A percentile compares a stretch with the other conserved stretches of the same genome.
Evolutionary conservation across 2,888 invertebrate genomes (phyloP).

Genomic region (Acronicta aceris): DNA sequence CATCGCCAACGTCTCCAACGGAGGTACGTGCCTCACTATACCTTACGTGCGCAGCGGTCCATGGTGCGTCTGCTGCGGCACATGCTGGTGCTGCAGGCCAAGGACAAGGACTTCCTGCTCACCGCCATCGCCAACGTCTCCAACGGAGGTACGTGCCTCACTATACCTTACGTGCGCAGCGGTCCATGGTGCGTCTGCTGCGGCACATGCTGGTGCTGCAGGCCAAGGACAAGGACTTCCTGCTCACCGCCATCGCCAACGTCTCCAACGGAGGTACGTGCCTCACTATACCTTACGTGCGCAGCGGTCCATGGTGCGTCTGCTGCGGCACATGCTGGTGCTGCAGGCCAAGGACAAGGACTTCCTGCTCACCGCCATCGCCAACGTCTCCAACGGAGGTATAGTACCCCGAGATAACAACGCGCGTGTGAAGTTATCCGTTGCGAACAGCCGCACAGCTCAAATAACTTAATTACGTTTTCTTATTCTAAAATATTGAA

Average conservation of each 20-base stretch:
- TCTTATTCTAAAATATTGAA: too few species aligned
- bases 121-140: slow-evolving; percentile 90
- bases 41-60: too few species aligned
- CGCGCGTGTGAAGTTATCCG: too few species aligned
- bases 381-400: slow-evolving; percentile 90
- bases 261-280: slow-evolving; percentile 89
- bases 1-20: slow-evolving; percentile 90
- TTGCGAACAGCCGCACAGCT: too few species aligned
- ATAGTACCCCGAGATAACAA: too few species aligned
- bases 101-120: slow-evolving; percentile 92
- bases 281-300: neutral
- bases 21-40: slow-evolving; percentile 75
- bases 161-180: too few species aligned
- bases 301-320: too few species aligned
- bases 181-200: too few species aligned
- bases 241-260: slow-evolving; percentile 90
- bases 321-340: slow-evolving; percentile 91
- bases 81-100: slow-evolving; percentile 91
- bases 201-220: slow-evolving; percentile 91
- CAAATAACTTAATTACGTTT: too few species aligned
- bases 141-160: slow-evolving; percentile 84
- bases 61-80: slow-evolving; percentile 90
- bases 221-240: slow-evolving; percentile 92
- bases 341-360: slow-evolving; percentile 92
- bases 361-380: slow-evolving; percentile 90